Base-by-base conservation (phyloP, 2,113 vertebrate genomes). In the Varanus komodoensis region DNA sequence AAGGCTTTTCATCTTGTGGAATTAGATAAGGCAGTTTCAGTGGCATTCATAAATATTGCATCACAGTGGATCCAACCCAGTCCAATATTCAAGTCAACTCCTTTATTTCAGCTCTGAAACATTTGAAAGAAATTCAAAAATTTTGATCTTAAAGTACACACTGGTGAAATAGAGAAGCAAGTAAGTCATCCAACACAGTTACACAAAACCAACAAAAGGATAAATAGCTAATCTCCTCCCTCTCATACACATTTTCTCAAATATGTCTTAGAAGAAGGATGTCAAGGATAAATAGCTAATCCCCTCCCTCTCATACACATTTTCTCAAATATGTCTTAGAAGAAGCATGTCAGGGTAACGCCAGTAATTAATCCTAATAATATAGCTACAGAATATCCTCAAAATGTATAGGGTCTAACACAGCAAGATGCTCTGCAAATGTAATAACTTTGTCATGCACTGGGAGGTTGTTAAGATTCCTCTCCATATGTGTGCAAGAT, bases 71-170 rank as follows among this genome's bases (percentile, higher is more conserved):
- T 48, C 87, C 92, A 80, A 92, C 92, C 87, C 78, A 90, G 88
- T 89, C 74, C 92, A 92, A 91, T 38, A 91, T n/a, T 91, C 82
- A 68, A 82, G 86, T 88, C 84, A 93, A 89, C 9, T 6, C 92
- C 94, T 79, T 57, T 91, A 79, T 34, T 93, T 95, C 93, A 87
- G 19, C 82, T 93, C 84, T 86, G 32, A 52, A 68, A 3, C 74
- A 90, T 95, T 93, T 89, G 90, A 68, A 95, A 93, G 50, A 86
- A 48, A 92, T 92, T 94, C 93, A 95, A 44, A 44, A 44, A 92
- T 95, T 96, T 93, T 92, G 94, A 95, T 90, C 25, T 96, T 90
- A 91, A 87, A 93, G 89, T 90, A 80, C 21, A 74, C 38, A 68
- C 84, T 61, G 74, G 84, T 78, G 90, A 82, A 96, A 88, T 27